These are phyloP conservation scores for Semaprochilodus insignis DNA, from an alignment of 2,797 vertebrate species.

Conservation along the genomic window DNA sequence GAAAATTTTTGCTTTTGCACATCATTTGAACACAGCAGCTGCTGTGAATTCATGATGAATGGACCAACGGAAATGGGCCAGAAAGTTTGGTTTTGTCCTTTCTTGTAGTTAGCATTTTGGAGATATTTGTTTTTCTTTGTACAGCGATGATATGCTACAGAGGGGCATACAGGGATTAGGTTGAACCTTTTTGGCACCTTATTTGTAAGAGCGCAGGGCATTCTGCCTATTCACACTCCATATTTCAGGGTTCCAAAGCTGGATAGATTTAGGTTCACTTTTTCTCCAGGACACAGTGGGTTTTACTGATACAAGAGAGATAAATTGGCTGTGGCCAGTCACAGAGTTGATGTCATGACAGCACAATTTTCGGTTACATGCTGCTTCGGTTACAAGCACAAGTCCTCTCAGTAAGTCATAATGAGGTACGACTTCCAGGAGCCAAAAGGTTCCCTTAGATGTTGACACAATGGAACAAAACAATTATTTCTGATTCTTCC, in stretches of 20 bases:
- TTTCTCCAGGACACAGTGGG: not conserved
- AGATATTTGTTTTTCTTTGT: no score
- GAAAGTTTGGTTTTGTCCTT: no score
- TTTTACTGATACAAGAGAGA: conserved; percentile 18
- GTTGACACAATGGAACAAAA: conserved; percentile 40
- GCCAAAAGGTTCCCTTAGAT: conserved; percentile 18
- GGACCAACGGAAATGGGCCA: no score
- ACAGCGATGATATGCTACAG: no score
- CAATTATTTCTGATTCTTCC: conserved; percentile 29
- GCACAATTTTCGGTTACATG: conserved; percentile 33
- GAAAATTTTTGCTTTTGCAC: no score
- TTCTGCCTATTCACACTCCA: not conserved
- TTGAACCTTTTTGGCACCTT: not conserved
- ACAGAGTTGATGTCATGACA: conserved; percentile 37
- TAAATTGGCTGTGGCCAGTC: conserved; percentile 39
- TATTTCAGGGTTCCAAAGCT: not conserved
- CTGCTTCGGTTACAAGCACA: conserved; percentile 17
- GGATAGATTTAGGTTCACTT: not conserved
- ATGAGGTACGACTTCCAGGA: not conserved
- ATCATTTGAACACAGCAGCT: no score
- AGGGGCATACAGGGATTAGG: no score
- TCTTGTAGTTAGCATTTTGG: no score
- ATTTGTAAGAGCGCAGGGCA: no score
- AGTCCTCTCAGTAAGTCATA: conserved; percentile 29
- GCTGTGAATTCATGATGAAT: no score